Conservation (phyloP, 2,113 vertebrate genomes). For the Actenoides lindsayi region DNA sequence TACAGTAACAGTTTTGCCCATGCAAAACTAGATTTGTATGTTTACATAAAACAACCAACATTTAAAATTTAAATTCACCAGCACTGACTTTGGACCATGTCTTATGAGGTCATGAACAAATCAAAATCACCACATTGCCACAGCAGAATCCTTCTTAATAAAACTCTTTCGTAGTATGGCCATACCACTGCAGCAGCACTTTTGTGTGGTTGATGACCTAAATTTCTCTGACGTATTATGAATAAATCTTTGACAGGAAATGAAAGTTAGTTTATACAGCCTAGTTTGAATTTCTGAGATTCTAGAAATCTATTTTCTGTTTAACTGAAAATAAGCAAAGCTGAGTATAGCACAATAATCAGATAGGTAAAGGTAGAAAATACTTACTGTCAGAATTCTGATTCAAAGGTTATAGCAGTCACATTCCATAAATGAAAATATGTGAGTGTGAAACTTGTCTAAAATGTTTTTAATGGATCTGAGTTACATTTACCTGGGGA, state of each 20-base stretch:
- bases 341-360: background rate
- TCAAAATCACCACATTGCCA: background rate
- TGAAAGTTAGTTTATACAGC: background rate
- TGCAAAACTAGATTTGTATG: background rate
- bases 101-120: background rate
- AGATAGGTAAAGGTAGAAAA: background rate
- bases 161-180: background rate
- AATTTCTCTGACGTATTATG: background rate
- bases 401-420: background rate
- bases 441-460: background rate
- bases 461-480: background rate
- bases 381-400: background rate
- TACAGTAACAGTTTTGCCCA: background rate
- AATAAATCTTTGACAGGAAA: background rate
- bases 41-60: background rate
- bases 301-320: background rate
- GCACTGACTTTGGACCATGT: background rate
- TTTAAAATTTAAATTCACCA: background rate
- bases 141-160: background rate
- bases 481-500: background rate
- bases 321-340: background rate
- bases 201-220: background rate
- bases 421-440: background rate
- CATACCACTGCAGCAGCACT: background rate
- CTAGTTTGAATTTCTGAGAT: background rate